Percentiles rank a stretch among this genome's conserved stretches.
These are phyloP conservation scores for Microctonus aethiopoides DNA, from an alignment of 2,888 invertebrate species.

Conservation along the genomic window DNA sequence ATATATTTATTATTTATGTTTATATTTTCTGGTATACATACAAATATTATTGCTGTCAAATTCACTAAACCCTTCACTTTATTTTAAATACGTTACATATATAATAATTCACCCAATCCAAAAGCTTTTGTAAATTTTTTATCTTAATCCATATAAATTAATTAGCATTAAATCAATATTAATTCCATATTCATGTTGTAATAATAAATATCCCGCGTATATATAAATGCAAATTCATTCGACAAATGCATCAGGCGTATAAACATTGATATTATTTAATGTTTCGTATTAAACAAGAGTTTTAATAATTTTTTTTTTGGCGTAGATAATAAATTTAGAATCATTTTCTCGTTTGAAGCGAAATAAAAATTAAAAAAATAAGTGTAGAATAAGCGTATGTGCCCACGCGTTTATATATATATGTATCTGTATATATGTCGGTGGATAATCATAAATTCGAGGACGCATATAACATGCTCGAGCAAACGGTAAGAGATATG, in stretches of 20 bases:
- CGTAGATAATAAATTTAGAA: slow-evolving; percentile 1
- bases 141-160: too few relatives aligned
- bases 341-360: neutral
- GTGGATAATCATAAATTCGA: slow-evolving; percentile 35
- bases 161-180: too few relatives aligned
- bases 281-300: neutral
- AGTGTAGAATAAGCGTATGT: neutral
- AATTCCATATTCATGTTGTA: neutral
- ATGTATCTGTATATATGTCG: neutral
- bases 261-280: neutral
- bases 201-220: too few relatives aligned
- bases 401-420: slow-evolving; percentile 14
- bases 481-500: slow-evolving; percentile 46
- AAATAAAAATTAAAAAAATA: slow-evolving; percentile 13
- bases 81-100: too few relatives aligned
- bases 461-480: slow-evolving; percentile 32
- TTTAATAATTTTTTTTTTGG: neutral
- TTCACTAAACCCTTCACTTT: too few relatives aligned
- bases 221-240: too few relatives aligned
- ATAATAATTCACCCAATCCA: too few relatives aligned
- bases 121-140: too few relatives aligned
- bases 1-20: too few relatives aligned
- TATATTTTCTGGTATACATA: too few relatives aligned
- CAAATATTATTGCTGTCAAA: too few relatives aligned
- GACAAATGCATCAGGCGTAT: neutral